Evolutionary conservation across 2,797 vertebrate genomes (phyloP).

Genomic region (Clarias pachynema): DNA sequence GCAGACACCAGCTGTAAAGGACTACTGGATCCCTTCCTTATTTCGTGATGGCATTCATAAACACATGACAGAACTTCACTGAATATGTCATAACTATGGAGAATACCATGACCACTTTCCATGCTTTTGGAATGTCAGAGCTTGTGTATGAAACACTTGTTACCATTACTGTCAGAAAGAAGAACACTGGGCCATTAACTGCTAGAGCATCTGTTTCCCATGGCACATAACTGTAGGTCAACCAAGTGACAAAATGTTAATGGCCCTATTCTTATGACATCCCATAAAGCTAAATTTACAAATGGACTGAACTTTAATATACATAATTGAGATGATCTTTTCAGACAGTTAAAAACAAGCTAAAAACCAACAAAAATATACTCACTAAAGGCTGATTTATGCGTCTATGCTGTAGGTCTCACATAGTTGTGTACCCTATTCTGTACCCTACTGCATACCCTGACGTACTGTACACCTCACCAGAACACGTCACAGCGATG

Average conservation of each 20-base stretch:
- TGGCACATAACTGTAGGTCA: slow-evolving; percentile 34
- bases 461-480: too few species aligned
- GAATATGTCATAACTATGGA: slow-evolving; percentile 79
- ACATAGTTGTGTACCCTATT: too few species aligned
- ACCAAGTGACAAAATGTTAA: not conserved
- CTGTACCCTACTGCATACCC: too few species aligned
- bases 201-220: slow-evolving; percentile 33
- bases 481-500: too few species aligned
- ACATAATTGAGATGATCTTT: not conserved
- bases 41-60: slow-evolving; percentile 70
- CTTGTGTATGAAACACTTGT: slow-evolving; percentile 60
- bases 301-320: not conserved
- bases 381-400: too few species aligned
- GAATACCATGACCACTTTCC: slow-evolving; percentile 76
- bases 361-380: too few species aligned
- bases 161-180: slow-evolving; percentile 72
- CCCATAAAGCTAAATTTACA: not conserved
- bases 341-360: not conserved
- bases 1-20: slow-evolving; percentile 70
- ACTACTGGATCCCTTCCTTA: slow-evolving; percentile 73
- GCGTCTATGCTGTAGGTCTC: too few species aligned
- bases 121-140: slow-evolving; percentile 67
- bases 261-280: slow-evolving; percentile 16
- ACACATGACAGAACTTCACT: slow-evolving; percentile 77
- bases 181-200: slow-evolving; percentile 36